Conservation (phyloP, 2,797 vertebrate genomes). For the Protonibea diacanthus region DNA sequence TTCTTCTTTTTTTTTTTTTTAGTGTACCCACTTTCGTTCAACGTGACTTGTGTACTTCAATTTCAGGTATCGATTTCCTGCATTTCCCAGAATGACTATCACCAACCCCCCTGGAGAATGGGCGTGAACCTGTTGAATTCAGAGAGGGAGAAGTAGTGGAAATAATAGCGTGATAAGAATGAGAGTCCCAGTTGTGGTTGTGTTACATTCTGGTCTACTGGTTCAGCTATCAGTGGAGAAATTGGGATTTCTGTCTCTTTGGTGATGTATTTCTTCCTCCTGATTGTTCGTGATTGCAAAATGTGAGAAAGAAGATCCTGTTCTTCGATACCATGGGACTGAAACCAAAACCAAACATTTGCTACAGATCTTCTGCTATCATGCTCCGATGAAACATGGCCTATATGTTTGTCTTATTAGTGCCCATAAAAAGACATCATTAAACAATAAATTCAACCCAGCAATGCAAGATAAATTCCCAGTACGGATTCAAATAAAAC, state of each 20-base stretch:
- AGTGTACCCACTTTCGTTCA: constrained; percentile 48
- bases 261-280: constrained; percentile 32
- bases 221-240: constrained; percentile 13
- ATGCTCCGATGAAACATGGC: neutral
- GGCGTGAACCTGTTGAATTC: constrained; percentile 51
- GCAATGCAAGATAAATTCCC: neutral
- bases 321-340: neutral
- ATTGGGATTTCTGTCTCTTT: constrained; percentile 6
- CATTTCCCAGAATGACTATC: constrained; percentile 66
- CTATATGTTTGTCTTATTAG: neutral
- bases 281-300: constrained; percentile 32
- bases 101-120: constrained; percentile 27
- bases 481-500: neutral
- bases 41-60: constrained; percentile 55
- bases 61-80: constrained; percentile 72
- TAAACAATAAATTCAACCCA: neutral
- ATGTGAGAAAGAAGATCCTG: constrained; percentile 10
- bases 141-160: constrained; percentile 20
- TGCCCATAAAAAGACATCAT: too few relatives aligned
- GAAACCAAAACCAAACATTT: constrained; percentile 12
- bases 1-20: constrained; percentile 32
- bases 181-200: constrained; percentile 19
- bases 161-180: constrained; percentile 40
- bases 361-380: neutral
- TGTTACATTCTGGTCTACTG: constrained; percentile 22